phyloP scores from a whole-genome alignment of 2,113 vertebrate species.

The Riparia riparia region DNA sequence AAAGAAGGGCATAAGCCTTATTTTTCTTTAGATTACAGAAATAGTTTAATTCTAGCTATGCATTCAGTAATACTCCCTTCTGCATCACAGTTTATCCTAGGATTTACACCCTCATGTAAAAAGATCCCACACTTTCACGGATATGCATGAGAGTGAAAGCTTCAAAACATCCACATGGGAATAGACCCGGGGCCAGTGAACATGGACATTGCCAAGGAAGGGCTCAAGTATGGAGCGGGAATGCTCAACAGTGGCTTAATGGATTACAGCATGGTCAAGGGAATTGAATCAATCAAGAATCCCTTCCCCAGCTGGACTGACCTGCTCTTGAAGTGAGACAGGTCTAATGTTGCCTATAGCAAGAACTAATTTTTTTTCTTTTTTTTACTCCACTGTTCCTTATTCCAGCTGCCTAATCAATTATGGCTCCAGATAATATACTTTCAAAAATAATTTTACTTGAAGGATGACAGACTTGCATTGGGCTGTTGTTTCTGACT shows the following conservation, averaged over 20 bases:
- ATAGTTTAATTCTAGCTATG: neutral
- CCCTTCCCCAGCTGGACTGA: neutral
- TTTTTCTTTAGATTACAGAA: conserved; percentile 1
- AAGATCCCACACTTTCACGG: neutral
- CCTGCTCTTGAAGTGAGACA: neutral
- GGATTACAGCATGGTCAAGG: neutral
- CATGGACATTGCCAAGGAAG: neutral
- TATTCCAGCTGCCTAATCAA: neutral
- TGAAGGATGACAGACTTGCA: neutral
- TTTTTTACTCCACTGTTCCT: neutral
- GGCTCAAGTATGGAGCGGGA: neutral
- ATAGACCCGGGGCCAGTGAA: neutral
- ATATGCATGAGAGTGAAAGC: neutral
- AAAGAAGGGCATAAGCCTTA: neutral
- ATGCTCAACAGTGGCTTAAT: neutral
- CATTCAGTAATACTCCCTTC: neutral
- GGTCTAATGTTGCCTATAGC: neutral
- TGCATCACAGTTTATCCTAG: neutral
- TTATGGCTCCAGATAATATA: neutral
- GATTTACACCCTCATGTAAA: neutral
- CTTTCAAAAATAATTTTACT: neutral
- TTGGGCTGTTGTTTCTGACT: neutral
- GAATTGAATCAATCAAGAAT: neutral
- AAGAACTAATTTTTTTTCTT: neutral
- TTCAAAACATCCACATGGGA: neutral